Evolutionary conservation across 2,888 invertebrate species (phyloP).

Genomic region (Portevinia maculata): DNA sequence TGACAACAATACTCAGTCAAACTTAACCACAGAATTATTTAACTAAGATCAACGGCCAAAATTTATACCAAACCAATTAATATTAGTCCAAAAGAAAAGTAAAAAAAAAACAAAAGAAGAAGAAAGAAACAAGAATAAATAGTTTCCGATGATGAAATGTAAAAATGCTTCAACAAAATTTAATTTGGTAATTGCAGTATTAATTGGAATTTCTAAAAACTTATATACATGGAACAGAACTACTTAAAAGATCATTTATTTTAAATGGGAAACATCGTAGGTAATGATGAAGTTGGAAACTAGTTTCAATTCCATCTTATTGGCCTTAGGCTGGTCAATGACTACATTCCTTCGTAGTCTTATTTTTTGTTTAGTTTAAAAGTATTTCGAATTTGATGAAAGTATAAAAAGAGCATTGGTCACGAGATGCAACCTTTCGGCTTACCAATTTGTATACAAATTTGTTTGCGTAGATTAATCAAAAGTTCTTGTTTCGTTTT

Average conservation of each 20-base stretch:
- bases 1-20: too few species aligned
- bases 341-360: not conserved
- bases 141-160: slow-evolving; percentile 8
- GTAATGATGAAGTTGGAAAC: slow-evolving; percentile 11
- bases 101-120: not conserved
- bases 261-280: not conserved
- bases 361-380: not conserved
- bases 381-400: too few species aligned
- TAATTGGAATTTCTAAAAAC: slow-evolving; percentile 50
- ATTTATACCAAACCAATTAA: slow-evolving; percentile 23
- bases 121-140: slow-evolving; percentile 2
- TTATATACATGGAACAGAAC: slow-evolving; percentile 24
- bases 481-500: too few species aligned
- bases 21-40: too few species aligned
- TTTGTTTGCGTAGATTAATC: too few species aligned
- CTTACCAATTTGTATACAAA: not conserved
- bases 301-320: slow-evolving; percentile 14
- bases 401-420: too few species aligned
- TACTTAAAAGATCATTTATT: slow-evolving; percentile 50
- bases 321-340: slow-evolving; percentile 23
- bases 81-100: not conserved
- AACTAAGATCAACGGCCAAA: slow-evolving; percentile 31
- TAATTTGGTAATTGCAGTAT: slow-evolving; percentile 41
- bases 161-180: slow-evolving; percentile 22
- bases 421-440: too few species aligned